phyloP scores from a whole-genome alignment of 2,113 vertebrate genomes.

The Haemorhous mexicanus region DNA sequence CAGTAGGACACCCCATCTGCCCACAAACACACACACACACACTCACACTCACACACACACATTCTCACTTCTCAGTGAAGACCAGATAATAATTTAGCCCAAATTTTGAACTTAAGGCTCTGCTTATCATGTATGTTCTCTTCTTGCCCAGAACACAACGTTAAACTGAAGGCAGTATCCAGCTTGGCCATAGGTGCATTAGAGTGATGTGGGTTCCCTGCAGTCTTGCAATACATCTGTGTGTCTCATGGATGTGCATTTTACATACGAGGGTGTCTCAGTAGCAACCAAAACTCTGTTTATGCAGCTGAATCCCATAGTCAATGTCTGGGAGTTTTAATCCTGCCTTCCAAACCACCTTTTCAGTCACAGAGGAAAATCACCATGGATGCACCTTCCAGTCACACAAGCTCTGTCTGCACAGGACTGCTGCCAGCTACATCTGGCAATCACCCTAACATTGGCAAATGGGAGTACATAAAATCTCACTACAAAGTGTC shows the following conservation, averaged over 20 bases:
- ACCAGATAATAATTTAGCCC: background rate
- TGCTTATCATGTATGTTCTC: background rate
- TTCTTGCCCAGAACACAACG: background rate
- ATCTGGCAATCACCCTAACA: background rate
- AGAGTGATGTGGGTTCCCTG: background rate
- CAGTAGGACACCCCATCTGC: fast-evolving
- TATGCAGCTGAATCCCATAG: background rate
- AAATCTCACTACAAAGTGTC: background rate
- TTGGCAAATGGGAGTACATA: background rate
- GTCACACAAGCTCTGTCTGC: background rate
- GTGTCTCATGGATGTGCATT: background rate
- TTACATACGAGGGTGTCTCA: background rate
- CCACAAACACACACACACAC: background rate
- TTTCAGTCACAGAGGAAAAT: background rate
- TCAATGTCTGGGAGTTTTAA: background rate
- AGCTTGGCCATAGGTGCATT: background rate
- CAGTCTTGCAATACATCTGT: background rate
- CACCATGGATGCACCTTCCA: background rate
- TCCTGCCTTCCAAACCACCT: background rate
- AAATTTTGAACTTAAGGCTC: background rate
- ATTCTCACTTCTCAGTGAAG: background rate
- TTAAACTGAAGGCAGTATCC: background rate
- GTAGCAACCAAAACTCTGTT: background rate
- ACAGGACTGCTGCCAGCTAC: background rate
- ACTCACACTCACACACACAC: too few relatives aligned